Evolutionary conservation across 2,113 vertebrate genomes (phyloP), one percentile per base, ranked within the genome.

Genomic region (Pavo muticus): DNA sequence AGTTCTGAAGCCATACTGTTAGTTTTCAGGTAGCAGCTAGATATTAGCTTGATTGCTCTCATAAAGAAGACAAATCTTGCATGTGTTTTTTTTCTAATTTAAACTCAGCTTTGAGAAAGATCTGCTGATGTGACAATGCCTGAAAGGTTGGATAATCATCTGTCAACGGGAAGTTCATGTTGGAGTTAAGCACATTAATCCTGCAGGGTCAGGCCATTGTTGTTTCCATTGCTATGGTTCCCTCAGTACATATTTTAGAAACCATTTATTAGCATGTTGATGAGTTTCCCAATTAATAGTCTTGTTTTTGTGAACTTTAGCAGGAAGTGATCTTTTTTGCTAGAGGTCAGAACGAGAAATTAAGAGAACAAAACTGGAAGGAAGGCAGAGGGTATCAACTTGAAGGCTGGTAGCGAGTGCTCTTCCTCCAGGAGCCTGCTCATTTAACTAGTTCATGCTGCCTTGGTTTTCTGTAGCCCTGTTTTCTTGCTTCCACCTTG

Each of bases 171-270:
- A 80, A 71, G 57, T 2, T 67, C 12, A 2, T 3, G 18, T 57
- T 25, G 35, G 3, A 4, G 68, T 29, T 74, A 42, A 47, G 63
- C n/a, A 12, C 0, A 0, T 20, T 11, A 5, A 6, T 40, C 56
- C 73, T 24, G 57, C 15, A 6, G 39, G 50, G 20, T 32, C 39
- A 8, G 50, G 16, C 17, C 3, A 0, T 10, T 69, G 61, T 37
- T 73, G 32, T 73, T 40, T 45, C 39, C 56, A 21, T 48, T 11
- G 12, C 52, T 37, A 65, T 44, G 47, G 48, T 57, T 37, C n/a
- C 24, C 47, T 39, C 35, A 1, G 37, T 54, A 2, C 10, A 21
- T 45, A 5, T 79, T 73, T 68, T 32, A 45, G 48, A 44, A 1
- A 40, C 15, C 4, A 8, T 56, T 37, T 78, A 11, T 87, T 23